Percentiles rank a stretch among this genome's conserved stretches.
These are phyloP conservation scores for Calcarius lapponicus DNA, from an alignment of 2,797 vertebrate species.

Conservation along the genomic window DNA sequence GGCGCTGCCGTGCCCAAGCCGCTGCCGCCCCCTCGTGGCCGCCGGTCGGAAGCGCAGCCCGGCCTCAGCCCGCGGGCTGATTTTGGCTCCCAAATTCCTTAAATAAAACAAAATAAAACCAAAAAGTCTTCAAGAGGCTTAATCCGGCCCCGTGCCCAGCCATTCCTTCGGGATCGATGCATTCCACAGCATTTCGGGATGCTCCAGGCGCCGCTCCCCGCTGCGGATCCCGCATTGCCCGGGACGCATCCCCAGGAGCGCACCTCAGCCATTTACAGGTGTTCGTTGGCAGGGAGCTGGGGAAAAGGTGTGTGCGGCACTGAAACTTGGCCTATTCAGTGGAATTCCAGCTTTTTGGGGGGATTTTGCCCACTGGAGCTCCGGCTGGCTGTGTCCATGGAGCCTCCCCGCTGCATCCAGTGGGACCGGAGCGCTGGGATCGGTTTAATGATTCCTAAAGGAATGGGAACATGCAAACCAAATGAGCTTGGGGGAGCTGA, in stretches of 20 bases:
- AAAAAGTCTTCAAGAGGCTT: rapidly evolving
- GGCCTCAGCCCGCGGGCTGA: neutral
- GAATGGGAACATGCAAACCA: slow-evolving; percentile 20
- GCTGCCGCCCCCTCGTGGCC: neutral
- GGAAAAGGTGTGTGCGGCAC: neutral
- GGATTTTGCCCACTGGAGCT: neutral
- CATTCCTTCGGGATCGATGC: no score
- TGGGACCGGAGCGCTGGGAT: neutral
- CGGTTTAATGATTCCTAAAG: neutral
- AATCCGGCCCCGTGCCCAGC: neutral
- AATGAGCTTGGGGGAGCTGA: slow-evolving; percentile 5
- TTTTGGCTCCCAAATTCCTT: rapidly evolving
- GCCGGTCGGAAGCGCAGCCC: rapidly evolving
- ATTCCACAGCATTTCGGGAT: neutral
- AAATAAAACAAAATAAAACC: neutral
- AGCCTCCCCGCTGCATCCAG: neutral
- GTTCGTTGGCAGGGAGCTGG: neutral
- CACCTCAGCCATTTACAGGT: neutral
- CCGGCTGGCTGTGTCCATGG: neutral
- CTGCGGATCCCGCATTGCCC: neutral
- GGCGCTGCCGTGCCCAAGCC: neutral
- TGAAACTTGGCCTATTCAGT: neutral
- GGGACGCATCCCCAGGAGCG: neutral
- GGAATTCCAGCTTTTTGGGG: neutral
- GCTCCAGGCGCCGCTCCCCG: neutral